phyloP scores from a whole-genome alignment of 1,140 invertebrate genomes.

The Hormaphis cornu region DNA sequence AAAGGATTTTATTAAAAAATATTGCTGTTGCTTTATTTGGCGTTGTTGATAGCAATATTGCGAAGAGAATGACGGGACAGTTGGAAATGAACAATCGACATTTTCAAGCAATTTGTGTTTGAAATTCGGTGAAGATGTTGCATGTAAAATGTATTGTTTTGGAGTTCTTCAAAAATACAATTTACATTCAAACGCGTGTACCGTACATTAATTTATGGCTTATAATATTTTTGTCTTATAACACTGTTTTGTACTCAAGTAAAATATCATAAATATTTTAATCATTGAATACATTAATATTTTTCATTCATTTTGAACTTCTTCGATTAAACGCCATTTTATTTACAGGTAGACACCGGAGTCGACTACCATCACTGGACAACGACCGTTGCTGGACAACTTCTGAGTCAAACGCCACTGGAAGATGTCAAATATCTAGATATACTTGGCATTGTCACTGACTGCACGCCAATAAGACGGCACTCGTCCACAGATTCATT shows the following conservation, averaged over 20 bases:
- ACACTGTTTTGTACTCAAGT: no score
- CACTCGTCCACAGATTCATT: not conserved
- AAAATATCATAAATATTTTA: no score
- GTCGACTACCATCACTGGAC: conserved; percentile 53
- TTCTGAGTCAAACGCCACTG: conserved; percentile 54
- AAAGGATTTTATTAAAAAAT: not conserved
- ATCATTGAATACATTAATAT: no score
- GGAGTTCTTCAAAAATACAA: no score
- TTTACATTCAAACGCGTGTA: no score
- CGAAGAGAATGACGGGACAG: not conserved
- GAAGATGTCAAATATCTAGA: conserved; percentile 48
- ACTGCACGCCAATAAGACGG: conserved; percentile 30
- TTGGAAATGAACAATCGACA: not conserved
- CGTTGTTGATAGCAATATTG: not conserved
- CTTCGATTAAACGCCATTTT: not conserved
- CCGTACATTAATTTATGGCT: no score
- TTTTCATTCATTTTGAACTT: not conserved
- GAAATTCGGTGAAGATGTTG: not conserved
- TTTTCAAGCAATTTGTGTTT: not conserved
- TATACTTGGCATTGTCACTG: conserved; percentile 42
- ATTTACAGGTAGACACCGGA: conserved; percentile 48
- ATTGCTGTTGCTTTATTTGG: not conserved
- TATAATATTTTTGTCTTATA: no score
- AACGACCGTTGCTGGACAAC: conserved; percentile 51
- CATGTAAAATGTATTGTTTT: not conserved